These are phyloP conservation scores for Enteromius viviparus DNA, from an alignment of 2,797 vertebrate genomes.

Conservation along the genomic window DNA sequence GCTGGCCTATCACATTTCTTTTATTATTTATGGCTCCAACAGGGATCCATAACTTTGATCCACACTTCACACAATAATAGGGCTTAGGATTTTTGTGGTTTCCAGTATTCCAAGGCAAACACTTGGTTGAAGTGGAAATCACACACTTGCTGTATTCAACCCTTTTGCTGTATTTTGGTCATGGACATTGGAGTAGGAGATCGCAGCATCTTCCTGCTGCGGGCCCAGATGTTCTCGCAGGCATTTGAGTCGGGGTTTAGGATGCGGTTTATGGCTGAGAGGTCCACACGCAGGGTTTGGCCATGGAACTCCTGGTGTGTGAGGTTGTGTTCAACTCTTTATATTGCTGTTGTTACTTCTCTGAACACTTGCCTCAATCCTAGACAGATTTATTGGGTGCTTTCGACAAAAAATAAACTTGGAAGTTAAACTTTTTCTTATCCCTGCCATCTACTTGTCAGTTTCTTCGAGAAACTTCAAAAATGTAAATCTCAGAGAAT, in stretches of 20 bases:
- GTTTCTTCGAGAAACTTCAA: constrained; percentile 14
- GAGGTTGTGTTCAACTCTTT: constrained; percentile 38
- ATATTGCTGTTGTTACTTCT: constrained; percentile 38
- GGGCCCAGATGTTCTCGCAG: constrained; percentile 43
- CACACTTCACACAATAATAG: constrained; percentile 37
- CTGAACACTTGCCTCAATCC: constrained; percentile 41
- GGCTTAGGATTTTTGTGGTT: constrained; percentile 36
- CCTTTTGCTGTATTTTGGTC: constrained; percentile 33
- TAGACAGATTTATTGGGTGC: constrained; percentile 69
- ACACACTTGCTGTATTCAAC: constrained; percentile 45
- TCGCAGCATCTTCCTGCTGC: constrained; percentile 36
- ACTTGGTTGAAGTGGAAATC: constrained; percentile 44
- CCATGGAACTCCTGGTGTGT: constrained; percentile 36
- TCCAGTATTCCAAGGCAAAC: constrained; percentile 32
- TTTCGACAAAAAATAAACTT: constrained; percentile 63
- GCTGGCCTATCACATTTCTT: constrained; percentile 11
- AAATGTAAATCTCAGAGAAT: constrained; percentile 42
- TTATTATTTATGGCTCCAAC: constrained; percentile 27
- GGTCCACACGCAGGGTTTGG: constrained; percentile 39
- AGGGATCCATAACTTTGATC: constrained; percentile 35
- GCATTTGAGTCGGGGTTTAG: constrained; percentile 42
- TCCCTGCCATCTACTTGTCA: constrained; percentile 48
- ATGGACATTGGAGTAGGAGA: constrained; percentile 35
- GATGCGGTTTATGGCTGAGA: constrained; percentile 32
- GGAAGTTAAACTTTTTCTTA: constrained; percentile 59